These are phyloP conservation scores for Hemicordylus capensis DNA, from an alignment of 2,113 vertebrate species.

Conservation along the genomic window DNA sequence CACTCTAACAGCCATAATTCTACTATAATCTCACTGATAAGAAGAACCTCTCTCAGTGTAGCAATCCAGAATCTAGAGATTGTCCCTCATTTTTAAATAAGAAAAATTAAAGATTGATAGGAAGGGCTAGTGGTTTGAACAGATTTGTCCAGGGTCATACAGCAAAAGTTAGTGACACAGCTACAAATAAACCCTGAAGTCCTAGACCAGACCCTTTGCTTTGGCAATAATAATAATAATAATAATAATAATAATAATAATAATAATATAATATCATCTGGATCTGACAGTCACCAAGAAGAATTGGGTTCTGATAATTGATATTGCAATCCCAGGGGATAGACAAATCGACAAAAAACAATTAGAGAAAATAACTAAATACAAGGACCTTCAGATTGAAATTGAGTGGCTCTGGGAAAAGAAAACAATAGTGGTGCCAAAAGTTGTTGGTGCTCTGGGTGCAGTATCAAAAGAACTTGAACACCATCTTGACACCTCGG, in stretches of 20 bases:
- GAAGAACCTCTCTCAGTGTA: neutral
- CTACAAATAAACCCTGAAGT: neutral
- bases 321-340: too few species aligned
- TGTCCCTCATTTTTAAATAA: neutral
- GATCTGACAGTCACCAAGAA: too few species aligned
- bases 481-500: too few species aligned
- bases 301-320: too few species aligned
- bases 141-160: accelerated
- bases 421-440: too few species aligned
- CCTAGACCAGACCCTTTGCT: neutral
- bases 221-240: neutral
- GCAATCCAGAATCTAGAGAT: neutral
- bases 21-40: constrained; percentile 10
- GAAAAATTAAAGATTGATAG: neutral
- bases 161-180: neutral
- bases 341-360: too few species aligned
- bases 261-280: too few species aligned
- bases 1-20: neutral
- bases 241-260: neutral
- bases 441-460: too few species aligned
- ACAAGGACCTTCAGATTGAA: too few species aligned
- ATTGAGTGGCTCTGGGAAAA: too few species aligned
- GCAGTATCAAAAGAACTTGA: too few species aligned
- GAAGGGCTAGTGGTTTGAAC: neutral
- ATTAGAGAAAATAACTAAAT: too few species aligned